Base-by-base conservation (phyloP, 2,888 invertebrate genomes). In the Eilema depressum region DNA sequence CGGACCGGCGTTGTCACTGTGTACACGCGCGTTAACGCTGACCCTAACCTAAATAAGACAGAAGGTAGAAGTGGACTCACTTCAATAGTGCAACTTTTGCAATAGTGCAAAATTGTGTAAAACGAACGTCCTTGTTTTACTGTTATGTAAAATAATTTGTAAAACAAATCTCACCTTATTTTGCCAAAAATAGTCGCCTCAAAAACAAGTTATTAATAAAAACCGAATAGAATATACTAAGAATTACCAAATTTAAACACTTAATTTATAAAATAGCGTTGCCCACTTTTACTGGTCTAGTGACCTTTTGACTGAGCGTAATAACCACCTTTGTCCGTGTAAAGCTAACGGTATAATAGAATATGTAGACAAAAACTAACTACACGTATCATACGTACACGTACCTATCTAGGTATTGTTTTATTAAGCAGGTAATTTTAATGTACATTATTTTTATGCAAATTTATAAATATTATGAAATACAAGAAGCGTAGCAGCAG, bases 281-380 rank as follows among this genome's bases (percentile, higher is more conserved):
- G 70, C 71, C 79, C 73, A 79, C 79, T 82, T 81, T 83, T 82
- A 81, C 82, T 69, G 68, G 14, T 75, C 82, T 41, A 75, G 61
- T 82, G 66, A 83, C 82, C 82, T 83, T 77, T 70, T 72, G 72
- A 70, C 71, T 63, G 33, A 63, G 33, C 59, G 60, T 74, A 83
- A 83, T 79, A 67, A 78, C 72, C 65, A 83, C 68, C 70, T 75
- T 74, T 78, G 78, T 81, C 70, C 57, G 63, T 65, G 68, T 47
- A 17, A 75, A 71, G 73, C 37, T 72, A 78, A 79, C 83, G 79
- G 81, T 64, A 7, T 28, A 62, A 47, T 59, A 63, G 60, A 66
- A 61, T 61, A 61, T 47, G 66, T 37, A 53, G n/a, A 61, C 33
- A 41, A 41, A 61, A 63, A 59, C 20, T 63, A 69, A 64, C 28